Evolutionary conservation across 53 echinoderm and acorn worm genomes (phyloP).

Genomic region (Holothuria leucospilota): DNA sequence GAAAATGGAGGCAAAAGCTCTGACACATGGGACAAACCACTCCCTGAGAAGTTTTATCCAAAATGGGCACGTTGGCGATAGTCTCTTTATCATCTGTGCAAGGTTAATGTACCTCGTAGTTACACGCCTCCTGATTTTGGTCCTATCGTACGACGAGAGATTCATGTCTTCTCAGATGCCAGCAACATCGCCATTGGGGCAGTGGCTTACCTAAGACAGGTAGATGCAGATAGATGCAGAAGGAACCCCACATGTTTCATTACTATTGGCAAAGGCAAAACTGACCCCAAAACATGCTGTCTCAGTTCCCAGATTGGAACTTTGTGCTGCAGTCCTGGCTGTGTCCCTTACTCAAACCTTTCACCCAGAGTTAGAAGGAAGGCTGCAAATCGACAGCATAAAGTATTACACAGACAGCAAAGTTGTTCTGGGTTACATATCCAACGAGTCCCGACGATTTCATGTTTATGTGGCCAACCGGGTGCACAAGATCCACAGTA

Average conservation of each 20-base stretch:
- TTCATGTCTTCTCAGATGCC: slow-evolving; percentile 67
- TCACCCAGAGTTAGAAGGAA: slow-evolving; percentile 27
- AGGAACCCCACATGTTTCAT: slow-evolving; percentile 22
- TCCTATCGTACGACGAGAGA: not conserved
- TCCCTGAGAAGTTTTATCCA: slow-evolving; percentile 37
- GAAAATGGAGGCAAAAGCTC: not conserved
- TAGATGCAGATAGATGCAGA: too few species aligned
- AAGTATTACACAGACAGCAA: slow-evolving; percentile 46
- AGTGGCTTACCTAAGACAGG: too few species aligned
- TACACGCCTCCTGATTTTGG: slow-evolving; percentile 35
- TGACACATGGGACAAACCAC: slow-evolving; percentile 50
- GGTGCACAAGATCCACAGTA: too few species aligned
- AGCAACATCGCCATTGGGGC: too few species aligned
- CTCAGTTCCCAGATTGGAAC: slow-evolving; percentile 60
- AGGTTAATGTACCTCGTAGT: slow-evolving; percentile 44
- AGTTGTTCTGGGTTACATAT: slow-evolving; percentile 67
- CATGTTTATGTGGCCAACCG: too few species aligned
- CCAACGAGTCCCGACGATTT: slow-evolving; percentile 63
- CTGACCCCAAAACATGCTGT: too few species aligned
- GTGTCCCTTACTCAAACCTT: slow-evolving; percentile 14
- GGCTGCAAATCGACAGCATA: not conserved
- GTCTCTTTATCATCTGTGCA: slow-evolving; percentile 44
- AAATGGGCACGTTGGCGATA: slow-evolving; percentile 60
- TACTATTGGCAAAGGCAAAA: too few species aligned
- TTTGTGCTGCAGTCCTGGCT: slow-evolving; percentile 67